These are phyloP conservation scores for Macropodus opercularis DNA, from an alignment of 2,797 vertebrate species.

Conservation along the genomic window DNA sequence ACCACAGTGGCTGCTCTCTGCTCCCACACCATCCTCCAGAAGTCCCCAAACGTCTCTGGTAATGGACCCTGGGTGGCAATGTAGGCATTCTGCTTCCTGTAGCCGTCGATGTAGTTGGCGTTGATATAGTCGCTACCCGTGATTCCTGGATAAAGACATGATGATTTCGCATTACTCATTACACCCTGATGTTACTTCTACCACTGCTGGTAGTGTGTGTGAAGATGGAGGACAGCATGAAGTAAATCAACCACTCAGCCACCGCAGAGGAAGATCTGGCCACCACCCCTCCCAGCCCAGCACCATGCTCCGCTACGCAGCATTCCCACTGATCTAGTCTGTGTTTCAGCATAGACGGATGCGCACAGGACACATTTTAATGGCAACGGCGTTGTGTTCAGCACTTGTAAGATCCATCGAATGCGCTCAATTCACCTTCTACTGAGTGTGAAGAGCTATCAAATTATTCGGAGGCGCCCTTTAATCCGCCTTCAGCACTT, in stretches of 20 bases:
- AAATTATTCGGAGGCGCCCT: slow-evolving; percentile 16
- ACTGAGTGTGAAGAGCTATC: slow-evolving; percentile 16
- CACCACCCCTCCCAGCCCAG: slow-evolving; percentile 44
- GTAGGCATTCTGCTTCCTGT: slow-evolving; percentile 97
- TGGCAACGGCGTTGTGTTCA: slow-evolving; percentile 8
- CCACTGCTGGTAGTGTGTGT: slow-evolving; percentile 34
- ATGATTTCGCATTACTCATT: slow-evolving; percentile 10
- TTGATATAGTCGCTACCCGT: slow-evolving; percentile 97
- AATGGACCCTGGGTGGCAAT: slow-evolving; percentile 96
- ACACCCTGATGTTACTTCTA: slow-evolving; percentile 48
- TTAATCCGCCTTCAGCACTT: slow-evolving; percentile 30
- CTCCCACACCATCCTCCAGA: slow-evolving; percentile 99
- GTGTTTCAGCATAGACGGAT: slow-evolving; percentile 22
- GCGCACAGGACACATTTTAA: slow-evolving; percentile 29
- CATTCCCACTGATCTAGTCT: slow-evolving; percentile 59
- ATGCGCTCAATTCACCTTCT: slow-evolving; percentile 17
- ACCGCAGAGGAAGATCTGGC: slow-evolving; percentile 37
- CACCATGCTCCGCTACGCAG: slow-evolving; percentile 54
- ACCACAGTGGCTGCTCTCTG: slow-evolving; percentile 95
- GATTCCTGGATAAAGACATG: slow-evolving; percentile 83
- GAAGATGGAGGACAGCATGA: slow-evolving; percentile 58
- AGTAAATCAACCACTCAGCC: slow-evolving; percentile 58
- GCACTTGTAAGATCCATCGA: background rate
- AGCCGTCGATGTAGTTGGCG: slow-evolving; percentile 97
- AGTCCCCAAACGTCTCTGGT: slow-evolving; percentile 96